phyloP scores from a whole-genome alignment of 1,140 invertebrate species.

The Achroia grisella region DNA sequence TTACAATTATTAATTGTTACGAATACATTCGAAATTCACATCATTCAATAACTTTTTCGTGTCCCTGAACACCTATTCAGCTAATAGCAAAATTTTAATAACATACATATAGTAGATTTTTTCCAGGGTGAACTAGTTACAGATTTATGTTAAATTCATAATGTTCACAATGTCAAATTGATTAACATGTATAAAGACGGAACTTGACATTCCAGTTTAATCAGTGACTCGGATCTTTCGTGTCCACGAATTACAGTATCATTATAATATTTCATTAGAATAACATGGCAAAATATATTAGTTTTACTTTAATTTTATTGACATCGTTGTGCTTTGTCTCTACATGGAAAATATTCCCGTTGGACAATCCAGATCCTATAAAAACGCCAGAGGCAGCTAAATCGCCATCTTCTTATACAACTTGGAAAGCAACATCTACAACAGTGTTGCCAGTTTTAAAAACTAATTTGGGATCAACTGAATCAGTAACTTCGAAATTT shows the following conservation, averaged over 20 bases:
- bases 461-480: background rate
- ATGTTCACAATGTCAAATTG: constrained; percentile 5
- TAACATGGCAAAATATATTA: constrained; percentile 10
- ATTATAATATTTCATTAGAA: background rate
- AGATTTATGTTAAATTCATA: constrained; percentile 9
- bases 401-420: background rate
- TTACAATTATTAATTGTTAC: too few relatives aligned
- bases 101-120: too few relatives aligned
- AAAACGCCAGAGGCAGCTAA: background rate
- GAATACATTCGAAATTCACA: too few relatives aligned
- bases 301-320: constrained; percentile 1
- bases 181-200: constrained; percentile 1
- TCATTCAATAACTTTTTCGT: too few relatives aligned
- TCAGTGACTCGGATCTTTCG: background rate
- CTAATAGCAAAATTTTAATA: too few relatives aligned
- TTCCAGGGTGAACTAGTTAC: constrained; percentile 14
- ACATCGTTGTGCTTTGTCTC: background rate
- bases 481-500: background rate
- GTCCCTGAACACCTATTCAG: too few relatives aligned
- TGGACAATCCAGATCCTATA: background rate
- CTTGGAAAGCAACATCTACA: background rate
- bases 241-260: background rate
- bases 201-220: constrained; percentile 1
- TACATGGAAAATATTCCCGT: constrained; percentile 17
- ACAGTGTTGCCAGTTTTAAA: background rate